phyloP scores from a whole-genome alignment of 2,797 vertebrate genomes.

The Neosilurus mollespiculum region DNA sequence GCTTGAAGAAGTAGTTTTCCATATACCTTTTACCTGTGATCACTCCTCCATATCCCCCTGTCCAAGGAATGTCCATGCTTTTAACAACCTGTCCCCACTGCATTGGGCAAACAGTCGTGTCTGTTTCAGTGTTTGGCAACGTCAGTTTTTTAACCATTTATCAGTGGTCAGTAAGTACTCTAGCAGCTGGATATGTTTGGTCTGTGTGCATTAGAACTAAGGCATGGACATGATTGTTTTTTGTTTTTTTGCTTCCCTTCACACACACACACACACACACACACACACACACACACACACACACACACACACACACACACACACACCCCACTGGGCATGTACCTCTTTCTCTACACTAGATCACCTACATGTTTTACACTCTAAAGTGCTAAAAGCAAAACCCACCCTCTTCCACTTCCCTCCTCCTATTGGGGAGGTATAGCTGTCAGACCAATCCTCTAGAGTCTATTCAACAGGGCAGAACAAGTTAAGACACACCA shows the following conservation, averaged over 20 bases:
- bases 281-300: neutral
- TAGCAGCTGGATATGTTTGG: constrained; percentile 70
- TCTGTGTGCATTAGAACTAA: constrained; percentile 54
- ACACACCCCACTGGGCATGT: neutral
- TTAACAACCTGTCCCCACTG: constrained; percentile 73
- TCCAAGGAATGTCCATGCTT: constrained; percentile 78
- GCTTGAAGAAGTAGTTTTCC: constrained; percentile 66
- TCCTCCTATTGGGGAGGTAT: constrained; percentile 51
- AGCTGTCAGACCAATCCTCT: constrained; percentile 55
- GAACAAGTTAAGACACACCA: constrained; percentile 65
- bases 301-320: constrained; percentile 5
- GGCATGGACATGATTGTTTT: constrained; percentile 14
- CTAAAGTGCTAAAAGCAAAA: constrained; percentile 5
- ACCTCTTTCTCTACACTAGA: neutral
- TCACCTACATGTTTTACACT: constrained; percentile 5
- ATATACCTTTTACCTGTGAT: constrained; percentile 57
- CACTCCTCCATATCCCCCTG: constrained; percentile 67
- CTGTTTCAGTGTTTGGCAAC: constrained; percentile 76
- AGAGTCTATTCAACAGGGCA: constrained; percentile 54
- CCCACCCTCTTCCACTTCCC: constrained; percentile 28
- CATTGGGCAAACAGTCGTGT: constrained; percentile 75
- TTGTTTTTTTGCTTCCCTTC: no score
- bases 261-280: neutral
- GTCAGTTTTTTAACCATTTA: constrained; percentile 79
- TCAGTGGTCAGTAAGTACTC: constrained; percentile 71